Base-by-base conservation (phyloP, 92 coral and sea anemone genomes). In the Micromussa lordhowensis region DNA sequence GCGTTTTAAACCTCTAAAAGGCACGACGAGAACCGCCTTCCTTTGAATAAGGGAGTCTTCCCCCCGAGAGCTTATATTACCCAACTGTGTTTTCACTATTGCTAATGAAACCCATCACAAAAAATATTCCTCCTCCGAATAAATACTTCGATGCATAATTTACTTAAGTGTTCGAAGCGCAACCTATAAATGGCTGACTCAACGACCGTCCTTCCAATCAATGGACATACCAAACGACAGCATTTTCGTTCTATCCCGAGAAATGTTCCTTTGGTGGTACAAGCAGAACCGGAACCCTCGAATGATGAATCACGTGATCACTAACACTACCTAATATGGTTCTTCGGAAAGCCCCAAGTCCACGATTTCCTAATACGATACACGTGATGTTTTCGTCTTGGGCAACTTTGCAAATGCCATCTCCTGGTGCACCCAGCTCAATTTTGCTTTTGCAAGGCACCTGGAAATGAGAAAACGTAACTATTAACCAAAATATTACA, bases 321-420 rank as follows among this genome's bases (percentile, higher is more conserved):
- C 98, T 97, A 15, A 95, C 98, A 70, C 98, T 96, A n/a, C 99
- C 99, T 74, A 97, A 89, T 49, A 97, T 88, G 54, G 98, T 91
- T 74, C 99, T 92, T 40, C 98, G 89, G 68, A 97, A 83, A 36
- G 87, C 93, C 14, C 99, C 99, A 66, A 94, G 94, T 2, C 99
- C 98, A 34, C 99, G 92, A 75, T 94, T 83, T 24, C 98, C 99
- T 92, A 97, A 94, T 14, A 97, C 91, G 48, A 97, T 94, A 80
- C 94, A 85, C 73, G 91, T 90, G 32, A 89, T 95, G 22, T 89
- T 85, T 70, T 97, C 99, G 6, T 91, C 85, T 82, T 79, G 93
- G 31, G 99, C 98, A 10, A 84, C 84, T 70, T 95, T 82, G 26
- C 98, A 96, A 35, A 97, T 92, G 14, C 82, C 93, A 49, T 93